Evolutionary conservation across 2,797 vertebrate species (phyloP), one percentile per base, ranked within the genome.

Genomic region (Anableps anableps): DNA sequence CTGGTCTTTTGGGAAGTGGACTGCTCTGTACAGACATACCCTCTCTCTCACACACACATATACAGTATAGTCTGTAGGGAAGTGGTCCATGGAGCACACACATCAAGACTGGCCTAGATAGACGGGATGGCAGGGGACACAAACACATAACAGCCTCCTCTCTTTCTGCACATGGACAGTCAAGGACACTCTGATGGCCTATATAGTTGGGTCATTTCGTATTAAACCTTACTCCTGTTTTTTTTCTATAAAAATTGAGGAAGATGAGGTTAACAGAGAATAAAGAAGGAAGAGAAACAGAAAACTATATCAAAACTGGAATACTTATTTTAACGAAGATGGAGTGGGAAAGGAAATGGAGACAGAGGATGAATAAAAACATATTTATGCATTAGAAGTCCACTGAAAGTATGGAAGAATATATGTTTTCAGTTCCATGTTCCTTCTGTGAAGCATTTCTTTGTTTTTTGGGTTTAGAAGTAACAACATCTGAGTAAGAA

Each of bases 81-180:
- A 83, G 90, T 87, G 91, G 92, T 93, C 93, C 80, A 31, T 87
- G 80, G 91, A 87, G 89, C 88, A 87, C 90, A 81, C 89, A 82
- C 72, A 93, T 95, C 93, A 94, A 91, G 92, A 94, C 89, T 95
- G 95, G 91, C 95, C 95, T 95, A 95, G 93, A 96, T 95, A 95
- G 91, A 94, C 81, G 85, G 90, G 84, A 92, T 89, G 83, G 89
- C 87, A 92, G 85, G 88, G 85, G 83, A 91, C 88, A 83, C 82
- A 82, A 80, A 84, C 81, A 84, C 80, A 74, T 73, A 79, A 62
- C 76, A 79, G 51, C 88, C 74, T 78, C 78, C 72, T 79, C 75
- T 84, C 85, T 81, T 87, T 83, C 76, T 80, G 82, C 88, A 87
- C 88, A 88, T 45, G 86, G 79, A 88, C 79, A 79, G 87, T 92